Percentiles rank a stretch among this genome's conserved stretches.
These are phyloP conservation scores for Leptinotarsa tumamoca DNA, from an alignment of 2,888 invertebrate genomes.

Conservation along the genomic window DNA sequence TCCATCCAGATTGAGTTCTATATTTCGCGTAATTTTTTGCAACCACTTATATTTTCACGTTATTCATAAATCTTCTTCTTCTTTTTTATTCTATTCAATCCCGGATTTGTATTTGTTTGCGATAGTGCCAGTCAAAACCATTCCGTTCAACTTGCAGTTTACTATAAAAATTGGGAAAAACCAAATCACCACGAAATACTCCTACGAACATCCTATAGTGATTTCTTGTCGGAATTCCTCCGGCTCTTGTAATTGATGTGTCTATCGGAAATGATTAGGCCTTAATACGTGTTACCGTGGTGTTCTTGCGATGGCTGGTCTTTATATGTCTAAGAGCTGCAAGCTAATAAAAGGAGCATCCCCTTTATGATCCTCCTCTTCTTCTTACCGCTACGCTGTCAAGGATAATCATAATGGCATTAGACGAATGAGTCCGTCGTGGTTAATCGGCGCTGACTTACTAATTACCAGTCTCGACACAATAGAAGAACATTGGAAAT, in stretches of 20 bases:
- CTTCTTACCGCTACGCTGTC: conserved; percentile 58
- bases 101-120: no score
- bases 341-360: conserved; percentile 37
- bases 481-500: conserved; percentile 57
- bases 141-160: neutral
- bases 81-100: no score
- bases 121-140: neutral
- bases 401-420: conserved; percentile 66
- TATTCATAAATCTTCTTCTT: no score
- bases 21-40: no score
- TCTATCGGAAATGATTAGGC: conserved; percentile 40
- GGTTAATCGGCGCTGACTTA: conserved; percentile 67
- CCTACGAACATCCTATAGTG: neutral
- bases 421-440: conserved; percentile 67
- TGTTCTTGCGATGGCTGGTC: conserved; percentile 34
- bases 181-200: neutral
- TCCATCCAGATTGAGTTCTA: no score
- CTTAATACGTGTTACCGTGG: conserved; percentile 34
- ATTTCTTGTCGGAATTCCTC: conserved; percentile 16
- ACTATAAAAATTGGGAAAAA: neutral
- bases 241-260: conserved; percentile 35
- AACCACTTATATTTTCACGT: no score
- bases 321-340: conserved; percentile 17
- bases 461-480: conserved; percentile 64
- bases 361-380: conserved; percentile 50